These are phyloP conservation scores for Sylvietta virens DNA, from an alignment of 2,113 vertebrate genomes.

Conservation along the genomic window DNA sequence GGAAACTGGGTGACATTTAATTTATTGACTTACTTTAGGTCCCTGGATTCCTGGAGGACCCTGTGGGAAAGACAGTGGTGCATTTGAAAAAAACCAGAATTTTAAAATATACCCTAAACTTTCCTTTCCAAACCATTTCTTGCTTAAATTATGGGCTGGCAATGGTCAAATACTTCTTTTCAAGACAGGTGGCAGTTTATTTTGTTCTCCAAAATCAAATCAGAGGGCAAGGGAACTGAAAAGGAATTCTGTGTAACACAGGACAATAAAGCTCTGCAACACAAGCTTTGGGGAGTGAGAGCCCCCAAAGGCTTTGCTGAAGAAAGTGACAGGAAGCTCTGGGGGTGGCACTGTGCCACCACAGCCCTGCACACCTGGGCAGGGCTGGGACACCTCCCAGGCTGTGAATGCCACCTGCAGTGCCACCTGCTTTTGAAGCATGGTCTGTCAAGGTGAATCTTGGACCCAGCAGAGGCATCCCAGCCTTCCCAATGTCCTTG, in stretches of 20 bases:
- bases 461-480: not conserved
- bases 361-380: not conserved
- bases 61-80: slow-evolving; percentile 66
- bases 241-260: not conserved
- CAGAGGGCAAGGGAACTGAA: not conserved
- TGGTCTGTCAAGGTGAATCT: not conserved
- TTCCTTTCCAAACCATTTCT: not conserved
- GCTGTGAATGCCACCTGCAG: not conserved
- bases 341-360: not conserved
- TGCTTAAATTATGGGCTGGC: not conserved
- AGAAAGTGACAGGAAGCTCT: not conserved
- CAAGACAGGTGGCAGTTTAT: not conserved
- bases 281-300: not conserved
- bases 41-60: slow-evolving; percentile 89
- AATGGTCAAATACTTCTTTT: not conserved
- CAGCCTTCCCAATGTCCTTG: not conserved
- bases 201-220: not conserved
- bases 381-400: not conserved
- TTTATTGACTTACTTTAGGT: slow-evolving; percentile 81
- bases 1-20: not conserved
- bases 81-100: not conserved
- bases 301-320: not conserved
- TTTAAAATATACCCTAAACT: not conserved
- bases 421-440: not conserved
- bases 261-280: not conserved